phyloP scores from a whole-genome alignment of 2,797 vertebrate genomes.

The Erpetoichthys calabaricus region DNA sequence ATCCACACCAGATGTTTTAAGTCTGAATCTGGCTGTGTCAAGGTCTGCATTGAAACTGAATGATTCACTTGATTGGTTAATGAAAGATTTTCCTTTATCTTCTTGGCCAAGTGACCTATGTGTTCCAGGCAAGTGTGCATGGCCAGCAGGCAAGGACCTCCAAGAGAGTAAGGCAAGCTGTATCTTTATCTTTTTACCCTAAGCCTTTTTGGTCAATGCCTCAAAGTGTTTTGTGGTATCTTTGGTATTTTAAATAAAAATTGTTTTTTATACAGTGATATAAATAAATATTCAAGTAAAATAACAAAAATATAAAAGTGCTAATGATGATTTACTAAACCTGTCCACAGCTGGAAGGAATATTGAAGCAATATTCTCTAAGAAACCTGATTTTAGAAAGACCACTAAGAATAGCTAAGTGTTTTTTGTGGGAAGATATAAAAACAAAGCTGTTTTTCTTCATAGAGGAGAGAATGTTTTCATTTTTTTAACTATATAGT shows the following conservation, averaged over 20 bases:
- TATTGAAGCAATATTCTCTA: slow-evolving; percentile 7
- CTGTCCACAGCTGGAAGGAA: slow-evolving; percentile 1
- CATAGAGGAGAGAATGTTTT: slow-evolving; percentile 4
- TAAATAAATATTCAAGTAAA: background rate
- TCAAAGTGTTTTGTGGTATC: too few relatives aligned
- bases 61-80: background rate
- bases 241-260: too few relatives aligned
- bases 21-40: background rate
- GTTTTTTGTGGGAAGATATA: slow-evolving; percentile 10
- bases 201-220: too few relatives aligned
- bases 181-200: background rate
- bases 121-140: background rate
- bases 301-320: background rate
- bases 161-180: background rate
- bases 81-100: background rate
- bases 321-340: background rate
- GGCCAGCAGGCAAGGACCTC: background rate
- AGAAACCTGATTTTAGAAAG: slow-evolving; percentile 10
- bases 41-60: background rate
- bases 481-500: background rate
- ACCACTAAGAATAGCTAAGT: slow-evolving; percentile 8
- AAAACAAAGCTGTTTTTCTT: slow-evolving; percentile 8
- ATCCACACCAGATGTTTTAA: background rate
- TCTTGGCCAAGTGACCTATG: background rate
- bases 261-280: too few relatives aligned